Base-by-base conservation (phyloP, 2,113 vertebrate genomes). In the Saguinus imperator region DNA sequence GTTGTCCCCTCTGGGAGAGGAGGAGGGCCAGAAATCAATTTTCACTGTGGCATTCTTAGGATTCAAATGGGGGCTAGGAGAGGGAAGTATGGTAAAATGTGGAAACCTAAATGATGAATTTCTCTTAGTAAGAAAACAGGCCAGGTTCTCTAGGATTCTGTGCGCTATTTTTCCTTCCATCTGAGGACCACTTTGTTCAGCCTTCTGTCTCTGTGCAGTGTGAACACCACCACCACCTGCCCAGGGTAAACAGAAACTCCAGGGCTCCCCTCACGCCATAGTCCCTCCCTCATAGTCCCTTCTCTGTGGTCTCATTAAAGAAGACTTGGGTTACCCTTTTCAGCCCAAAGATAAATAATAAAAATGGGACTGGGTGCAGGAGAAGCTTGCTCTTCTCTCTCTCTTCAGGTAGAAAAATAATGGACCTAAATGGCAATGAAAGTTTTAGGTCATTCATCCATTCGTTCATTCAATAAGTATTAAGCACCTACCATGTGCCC, bases 1-100 rank as follows among this genome's bases (percentile, higher is more conserved):
- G 87, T 86, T 93, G 95, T 97, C 93, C 95, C 96, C 93, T 75
- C 95, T 96, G 94, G 96, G 95, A 88, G 95, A 96, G 87, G 91
- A 91, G 97, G 94, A 96, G 77, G 81, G 66, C 94, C 84, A 95
- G 85, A 96, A 97, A 97, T 98, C 94, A 97, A 52, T 97, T 97
- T 97, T 97, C 95, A 94, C 94, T 72, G 18, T 76, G 77, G 87
- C 95, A 93, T 94, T 97, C 97, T 95, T 93, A 94, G 75, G 96
- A 97, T 97, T 96, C 95, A 97, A 95, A 96, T 86, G 37, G 82
- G 73, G 45, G 70, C 29, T 70, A 76, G 40, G 14, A 27, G 61
- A 88, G 73, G 40, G 23, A 94, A 85, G 23, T 91, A 81, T 57
- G 89, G 79, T 68, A 87, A 96, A 96, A 84, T 87, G 87, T 94